Conservation (phyloP, 2,113 vertebrate genomes). For the Microtus pennsylvanicus region DNA sequence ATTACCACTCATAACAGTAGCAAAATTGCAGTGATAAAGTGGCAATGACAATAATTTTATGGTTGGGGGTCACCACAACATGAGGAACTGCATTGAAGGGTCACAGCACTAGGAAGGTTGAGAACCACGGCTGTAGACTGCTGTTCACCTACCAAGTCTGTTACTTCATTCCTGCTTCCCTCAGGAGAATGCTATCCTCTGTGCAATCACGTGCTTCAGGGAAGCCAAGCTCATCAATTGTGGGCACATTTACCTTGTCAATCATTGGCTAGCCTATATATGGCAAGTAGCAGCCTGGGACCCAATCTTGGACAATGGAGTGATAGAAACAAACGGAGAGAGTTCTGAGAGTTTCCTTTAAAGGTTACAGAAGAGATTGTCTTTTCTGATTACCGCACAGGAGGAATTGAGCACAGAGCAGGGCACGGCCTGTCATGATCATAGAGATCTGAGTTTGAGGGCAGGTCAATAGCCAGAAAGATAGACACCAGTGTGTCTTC, state of each 20-base stretch:
- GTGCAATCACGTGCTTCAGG: not conserved
- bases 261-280: not conserved
- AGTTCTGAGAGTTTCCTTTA: not conserved
- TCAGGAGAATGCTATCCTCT: not conserved
- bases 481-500: not conserved
- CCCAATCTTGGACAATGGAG: not conserved
- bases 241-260: not conserved
- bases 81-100: not conserved
- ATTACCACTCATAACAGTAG: not conserved
- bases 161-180: not conserved
- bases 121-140: not conserved
- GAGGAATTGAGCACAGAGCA: not conserved
- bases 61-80: not conserved
- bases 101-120: not conserved
- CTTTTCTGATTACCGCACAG: not conserved
- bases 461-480: not conserved
- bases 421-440: not conserved
- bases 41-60: not conserved
- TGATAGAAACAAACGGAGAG: not conserved
- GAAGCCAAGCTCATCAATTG: not conserved
- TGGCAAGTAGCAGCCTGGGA: not conserved
- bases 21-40: not conserved
- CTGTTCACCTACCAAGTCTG: not conserved
- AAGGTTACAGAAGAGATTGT: not conserved
- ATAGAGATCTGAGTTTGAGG: fast-evolving